phyloP scores from a whole-genome alignment of 2,888 invertebrate genomes.

The Pristionchus arcanus region DNA sequence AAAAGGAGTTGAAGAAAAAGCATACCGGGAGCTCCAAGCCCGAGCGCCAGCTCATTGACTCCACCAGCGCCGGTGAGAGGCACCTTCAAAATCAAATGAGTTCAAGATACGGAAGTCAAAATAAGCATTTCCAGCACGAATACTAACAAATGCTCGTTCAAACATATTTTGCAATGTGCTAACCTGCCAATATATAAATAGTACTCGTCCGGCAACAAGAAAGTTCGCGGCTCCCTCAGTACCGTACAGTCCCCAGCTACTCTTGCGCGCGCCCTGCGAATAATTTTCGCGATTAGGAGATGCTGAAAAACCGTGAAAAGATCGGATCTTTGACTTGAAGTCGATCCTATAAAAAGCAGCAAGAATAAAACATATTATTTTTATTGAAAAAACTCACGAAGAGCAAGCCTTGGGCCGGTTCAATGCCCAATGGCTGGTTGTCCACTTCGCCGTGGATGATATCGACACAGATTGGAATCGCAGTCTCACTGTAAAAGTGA shows the following conservation, averaged over 20 bases:
- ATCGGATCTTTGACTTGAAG: background rate
- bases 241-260: background rate
- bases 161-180: background rate
- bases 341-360: too few species aligned
- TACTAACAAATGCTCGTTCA: background rate
- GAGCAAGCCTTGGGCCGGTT: background rate
- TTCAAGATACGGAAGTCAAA: too few species aligned
- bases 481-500: too few species aligned
- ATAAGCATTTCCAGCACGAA: too few species aligned
- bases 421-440: background rate
- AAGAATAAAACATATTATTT: background rate
- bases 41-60: background rate
- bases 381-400: background rate
- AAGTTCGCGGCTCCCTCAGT: background rate
- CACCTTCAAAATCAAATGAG: background rate
- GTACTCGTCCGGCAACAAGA: background rate
- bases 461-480: background rate
- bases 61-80: background rate
- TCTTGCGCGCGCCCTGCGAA: background rate
- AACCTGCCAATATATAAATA: constrained; percentile 5
- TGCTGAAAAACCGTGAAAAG: background rate
- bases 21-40: background rate
- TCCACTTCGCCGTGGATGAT: background rate
- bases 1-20: too few species aligned
- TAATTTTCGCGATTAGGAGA: background rate